Conservation (phyloP, 1,140 invertebrate species). For the Lordiphosa stackelbergi region DNA sequence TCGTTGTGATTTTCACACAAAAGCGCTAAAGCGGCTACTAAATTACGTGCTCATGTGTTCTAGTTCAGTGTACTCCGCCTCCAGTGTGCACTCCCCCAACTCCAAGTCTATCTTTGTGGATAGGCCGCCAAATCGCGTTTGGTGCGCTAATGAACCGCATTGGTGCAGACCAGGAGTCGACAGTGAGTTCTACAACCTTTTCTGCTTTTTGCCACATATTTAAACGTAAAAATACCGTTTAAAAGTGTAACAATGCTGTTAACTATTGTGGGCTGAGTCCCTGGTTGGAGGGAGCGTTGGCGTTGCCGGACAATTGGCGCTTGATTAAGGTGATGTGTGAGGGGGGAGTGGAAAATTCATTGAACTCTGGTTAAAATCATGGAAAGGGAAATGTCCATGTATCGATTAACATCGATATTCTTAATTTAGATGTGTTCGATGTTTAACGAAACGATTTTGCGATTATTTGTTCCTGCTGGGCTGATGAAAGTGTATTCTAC, state of each 20-base stretch:
- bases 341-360: slow-evolving; percentile 6
- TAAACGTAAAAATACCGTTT: slow-evolving; percentile 61
- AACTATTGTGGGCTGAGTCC: slow-evolving; percentile 39
- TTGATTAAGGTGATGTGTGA: slow-evolving; percentile 47
- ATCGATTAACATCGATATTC: too few relatives aligned
- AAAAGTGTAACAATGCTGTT: slow-evolving; percentile 73
- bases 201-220: slow-evolving; percentile 52
- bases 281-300: slow-evolving; percentile 1
- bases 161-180: slow-evolving; percentile 33
- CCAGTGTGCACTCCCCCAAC: slow-evolving; percentile 6
- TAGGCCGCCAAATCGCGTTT: slow-evolving; percentile 61
- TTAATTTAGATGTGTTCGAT: too few relatives aligned
- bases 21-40: slow-evolving; percentile 72
- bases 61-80: slow-evolving; percentile 44
- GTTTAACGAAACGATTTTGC: too few relatives aligned
- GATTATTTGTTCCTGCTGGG: too few relatives aligned
- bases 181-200: slow-evolving; percentile 9
- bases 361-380: neutral
- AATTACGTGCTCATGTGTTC: slow-evolving; percentile 75
- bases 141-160: slow-evolving; percentile 72
- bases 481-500: too few relatives aligned
- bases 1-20: slow-evolving; percentile 73
- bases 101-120: slow-evolving; percentile 2
- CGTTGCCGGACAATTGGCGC: slow-evolving; percentile 50
- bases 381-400: too few relatives aligned